Conservation (phyloP, 2,888 invertebrate genomes). For the Bibio marci region DNA sequence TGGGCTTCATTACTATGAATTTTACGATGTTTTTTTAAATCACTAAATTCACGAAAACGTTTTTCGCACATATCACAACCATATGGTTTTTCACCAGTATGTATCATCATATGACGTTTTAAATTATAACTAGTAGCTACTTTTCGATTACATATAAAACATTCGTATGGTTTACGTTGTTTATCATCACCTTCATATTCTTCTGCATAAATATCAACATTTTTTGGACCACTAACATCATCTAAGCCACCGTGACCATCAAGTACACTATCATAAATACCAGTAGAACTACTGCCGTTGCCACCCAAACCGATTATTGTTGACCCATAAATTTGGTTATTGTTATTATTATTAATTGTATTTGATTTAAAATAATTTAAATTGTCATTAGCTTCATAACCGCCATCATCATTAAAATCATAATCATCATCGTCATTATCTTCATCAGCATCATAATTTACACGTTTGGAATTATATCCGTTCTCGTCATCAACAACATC, state of each 20-base stretch:
- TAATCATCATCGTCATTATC: constrained; percentile 3
- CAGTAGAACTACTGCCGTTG: too few species aligned
- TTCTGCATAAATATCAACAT: too few species aligned
- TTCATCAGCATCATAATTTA: not conserved
- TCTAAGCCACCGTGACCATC: too few species aligned
- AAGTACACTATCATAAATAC: too few species aligned
- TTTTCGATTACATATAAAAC: constrained; percentile 24
- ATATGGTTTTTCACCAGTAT: constrained; percentile 25
- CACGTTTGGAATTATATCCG: too few species aligned
- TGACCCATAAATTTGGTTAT: too few species aligned
- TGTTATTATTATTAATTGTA: not conserved
- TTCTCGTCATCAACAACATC: too few species aligned
- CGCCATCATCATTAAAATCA: constrained; percentile 1
- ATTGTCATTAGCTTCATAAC: not conserved
- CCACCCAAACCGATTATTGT: too few species aligned
- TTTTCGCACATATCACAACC: constrained; percentile 26
- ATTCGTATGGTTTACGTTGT: constrained; percentile 22
- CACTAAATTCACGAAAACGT: constrained; percentile 27
- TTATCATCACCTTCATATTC: constrained; percentile 11
- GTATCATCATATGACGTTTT: constrained; percentile 29
- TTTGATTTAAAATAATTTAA: not conserved
- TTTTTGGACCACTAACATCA: too few species aligned
- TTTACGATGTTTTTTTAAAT: constrained; percentile 26
- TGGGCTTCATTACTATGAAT: constrained; percentile 20
- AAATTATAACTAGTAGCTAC: constrained; percentile 27